phyloP scores from a whole-genome alignment of 2,797 vertebrate genomes.

The Cetoscarus ocellatus region DNA sequence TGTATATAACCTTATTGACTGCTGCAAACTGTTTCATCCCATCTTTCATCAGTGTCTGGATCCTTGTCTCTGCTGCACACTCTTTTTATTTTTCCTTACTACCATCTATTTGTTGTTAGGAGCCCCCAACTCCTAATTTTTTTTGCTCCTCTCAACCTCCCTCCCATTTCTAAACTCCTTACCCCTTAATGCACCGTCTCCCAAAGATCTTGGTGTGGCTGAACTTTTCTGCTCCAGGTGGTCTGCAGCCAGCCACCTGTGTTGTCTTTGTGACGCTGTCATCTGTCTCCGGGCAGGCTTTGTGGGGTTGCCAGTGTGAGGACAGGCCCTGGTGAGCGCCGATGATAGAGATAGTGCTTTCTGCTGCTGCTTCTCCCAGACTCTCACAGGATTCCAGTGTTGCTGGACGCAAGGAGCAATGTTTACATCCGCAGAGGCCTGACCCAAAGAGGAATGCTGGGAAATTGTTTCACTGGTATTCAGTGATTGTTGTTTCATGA shows the following conservation, averaged over 20 bases:
- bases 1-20: too few relatives aligned
- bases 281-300: conserved; percentile 83
- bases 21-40: too few relatives aligned
- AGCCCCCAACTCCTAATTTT: not conserved
- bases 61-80: too few relatives aligned
- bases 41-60: too few relatives aligned
- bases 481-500: not conserved
- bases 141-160: conserved; percentile 16
- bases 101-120: too few relatives aligned
- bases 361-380: conserved; percentile 64
- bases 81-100: too few relatives aligned
- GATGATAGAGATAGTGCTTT: conserved; percentile 82
- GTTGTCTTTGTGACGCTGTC: conserved; percentile 85
- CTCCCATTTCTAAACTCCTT: conserved; percentile 27
- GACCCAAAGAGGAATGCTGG: conserved; percentile 37
- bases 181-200: conserved; percentile 46
- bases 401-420: conserved; percentile 58
- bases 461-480: conserved; percentile 32
- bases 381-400: conserved; percentile 65
- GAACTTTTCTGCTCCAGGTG: conserved; percentile 78
- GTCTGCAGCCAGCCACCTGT: conserved; percentile 84
- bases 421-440: conserved; percentile 34
- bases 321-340: conserved; percentile 70
- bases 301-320: conserved; percentile 80
- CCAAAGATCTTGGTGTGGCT: conserved; percentile 53